Evolutionary conservation across 2,888 invertebrate species (phyloP), one percentile per base, ranked within the genome.

Genomic region (Sycophila texana): DNA sequence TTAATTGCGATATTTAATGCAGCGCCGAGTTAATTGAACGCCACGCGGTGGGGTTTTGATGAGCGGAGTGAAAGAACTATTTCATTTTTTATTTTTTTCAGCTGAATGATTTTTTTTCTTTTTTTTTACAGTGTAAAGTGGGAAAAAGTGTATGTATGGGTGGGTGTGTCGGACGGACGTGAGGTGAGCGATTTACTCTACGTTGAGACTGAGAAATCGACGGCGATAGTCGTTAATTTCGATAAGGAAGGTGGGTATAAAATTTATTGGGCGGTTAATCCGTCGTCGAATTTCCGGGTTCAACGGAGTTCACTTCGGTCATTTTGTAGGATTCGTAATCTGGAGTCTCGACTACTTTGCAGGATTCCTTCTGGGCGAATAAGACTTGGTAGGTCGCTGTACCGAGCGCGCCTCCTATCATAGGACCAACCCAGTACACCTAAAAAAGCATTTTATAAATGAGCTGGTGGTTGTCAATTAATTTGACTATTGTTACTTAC

Each of bases 401-500:
- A 14, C 82, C 80, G 0, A 82, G 58, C 2, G 76, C 77, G 1
- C 16, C 80, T 39, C 82, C 80, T 1, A 65, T 4, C 74, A 82
- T 76, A 4, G 80, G 80, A n/a, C 80, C 80, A 10, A 78, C 57
- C 78, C 73, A 78, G 65, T 82, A 82, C 1, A 82, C 65, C 82
- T 80, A 20, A 14, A 63, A 13, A 2, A 18, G 12, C 16, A 4
- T 0, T 60, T 60, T 60, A 60, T 26, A 26, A 14, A 4, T 1
- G 4, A n/a, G 14, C 2, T 16, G 10, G 3, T 3, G 1, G 55
- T 18, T 30, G 30, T 13, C 18, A 16, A 16, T 53, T 30, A 2
- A 22, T 10, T 60, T 1, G 5, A 20, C 3, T 26, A 49, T 47
- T 20, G 14, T 57, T 4, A 71, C 91, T 91, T 1, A 94, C 91